Base-by-base conservation (phyloP, 2,888 invertebrate genomes). In the Pycnomerus fuliginosus region DNA sequence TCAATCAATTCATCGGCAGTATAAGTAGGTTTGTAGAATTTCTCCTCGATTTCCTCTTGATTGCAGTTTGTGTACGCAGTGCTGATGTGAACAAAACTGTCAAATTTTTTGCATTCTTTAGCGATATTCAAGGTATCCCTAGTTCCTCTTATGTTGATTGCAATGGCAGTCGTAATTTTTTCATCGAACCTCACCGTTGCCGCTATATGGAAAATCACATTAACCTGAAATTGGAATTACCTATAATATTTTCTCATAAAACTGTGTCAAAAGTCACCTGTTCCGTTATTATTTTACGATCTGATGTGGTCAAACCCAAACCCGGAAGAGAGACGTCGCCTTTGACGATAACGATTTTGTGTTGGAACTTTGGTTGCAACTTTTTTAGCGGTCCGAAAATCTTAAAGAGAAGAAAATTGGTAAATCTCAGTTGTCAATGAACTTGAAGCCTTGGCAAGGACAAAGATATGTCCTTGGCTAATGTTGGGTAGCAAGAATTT, bases 171-270 rank as follows among this genome's bases (percentile, higher is more conserved):
- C 28, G 71, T 71, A 7, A 79, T 43, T 0, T 74, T 69, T 53
- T 78, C 78, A 40, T 78, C 77, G 48, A 79, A 79, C 1, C 76
- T 61, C 0, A 78, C 77, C 0, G 78, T 78, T 0, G 79, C 78
- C 0, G 79, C 78, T 0, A 74, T 74, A 53, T 79, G 78, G 57
- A 77, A 75, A 14, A 77, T 75, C 2, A 77, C 62, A 3, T 75
- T 73, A 0, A 75, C 75, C 76, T 77, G 60, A 10, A 49, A 36
- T 76, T 76, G 59, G 11, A 27, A 36, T 12, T 20, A n/a, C 8
- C n/a, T n/a, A 7, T 17, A 34, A 15, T n/a, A 31, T 31, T 15
- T 15, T 31, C 7, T 20, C 4, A 7, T 7, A 20, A 20, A 20
- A 20, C 5, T 20, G 8, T 7, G 20, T n/a, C n/a, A n/a, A n/a